phyloP scores from a whole-genome alignment of 2,797 vertebrate species.

The Myotis daubentonii region DNA sequence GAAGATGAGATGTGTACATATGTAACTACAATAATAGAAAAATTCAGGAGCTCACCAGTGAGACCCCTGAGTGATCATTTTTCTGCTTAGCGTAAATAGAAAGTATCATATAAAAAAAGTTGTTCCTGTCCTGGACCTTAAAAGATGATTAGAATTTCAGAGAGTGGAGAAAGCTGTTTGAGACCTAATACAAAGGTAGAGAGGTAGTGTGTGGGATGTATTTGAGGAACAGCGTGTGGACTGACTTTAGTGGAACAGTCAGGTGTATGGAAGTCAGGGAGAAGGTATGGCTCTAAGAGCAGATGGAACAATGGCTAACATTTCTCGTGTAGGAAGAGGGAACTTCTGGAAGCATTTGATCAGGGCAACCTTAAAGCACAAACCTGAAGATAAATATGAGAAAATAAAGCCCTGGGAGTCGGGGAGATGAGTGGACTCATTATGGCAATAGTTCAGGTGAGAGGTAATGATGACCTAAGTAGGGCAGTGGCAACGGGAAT shows the following conservation, averaged over 20 bases:
- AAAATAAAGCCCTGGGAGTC: constrained; percentile 52
- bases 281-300: neutral
- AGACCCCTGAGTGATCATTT: neutral
- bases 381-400: constrained; percentile 47
- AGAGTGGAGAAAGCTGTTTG: neutral
- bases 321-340: neutral
- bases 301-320: neutral
- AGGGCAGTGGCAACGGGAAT: constrained; percentile 62
- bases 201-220: neutral
- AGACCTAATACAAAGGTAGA: neutral
- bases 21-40: neutral
- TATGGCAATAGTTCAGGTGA: constrained; percentile 60
- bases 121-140: neutral
- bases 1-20: neutral
- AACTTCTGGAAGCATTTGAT: neutral
- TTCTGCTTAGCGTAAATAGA: neutral
- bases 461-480: constrained; percentile 59
- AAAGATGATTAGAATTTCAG: neutral
- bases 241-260: neutral
- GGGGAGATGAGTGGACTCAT: neutral
- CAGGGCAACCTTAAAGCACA: neutral
- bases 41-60: neutral
- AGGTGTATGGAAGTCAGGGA: neutral
- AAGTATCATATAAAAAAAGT: neutral
- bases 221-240: neutral